Evolutionary conservation across 2,888 invertebrate genomes (phyloP), one percentile per base, ranked within the genome.

Genomic region (Eubasilissa splendida): DNA sequence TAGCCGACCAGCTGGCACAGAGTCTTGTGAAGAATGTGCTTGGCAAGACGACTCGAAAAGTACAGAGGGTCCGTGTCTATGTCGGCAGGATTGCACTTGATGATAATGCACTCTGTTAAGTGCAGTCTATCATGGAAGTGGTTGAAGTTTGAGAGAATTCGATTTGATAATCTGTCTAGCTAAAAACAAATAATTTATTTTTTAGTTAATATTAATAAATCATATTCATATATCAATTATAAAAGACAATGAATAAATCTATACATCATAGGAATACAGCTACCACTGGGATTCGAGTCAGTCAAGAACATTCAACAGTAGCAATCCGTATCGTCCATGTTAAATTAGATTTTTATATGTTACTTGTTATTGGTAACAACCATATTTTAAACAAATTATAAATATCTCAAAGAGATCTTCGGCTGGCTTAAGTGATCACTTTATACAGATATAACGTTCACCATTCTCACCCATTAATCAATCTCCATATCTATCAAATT

Each of bases 121-220:
- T 80, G 70, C 9, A 82, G 50, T 42, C 77, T 71, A 50, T 82
- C 75, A 31, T 82, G 82, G 60, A 77, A 82, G 56, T 82, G 66
- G 7, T 54, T 12, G 56, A 77, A 82, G 33, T 73, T 54, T 42
- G 42, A 42, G 12, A 82, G 58, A 31, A 82, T 68, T 66, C 65
- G 70, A n/a, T 65, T 52, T 22, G 73, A 73, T 14, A 82, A 54
- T 74, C 50, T 31, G 33, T 58, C 73, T 4, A 82, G 10, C 82
- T 82, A 60, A 14, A 77, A 74, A 60, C 0, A 66, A 70, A 56
- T 10, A 79, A 9, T n/a, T 31, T 12, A 42, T 9, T 12, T 73
- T 22, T 53, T 56, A 9, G n/a, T 22, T 14, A 54, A n/a, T 14
- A 56, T 33, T 9, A 33, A 56, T 59, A 31, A 11, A 60, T 22